Conservation (phyloP, 2,797 vertebrate genomes). For the Ispidina lecontei region DNA sequence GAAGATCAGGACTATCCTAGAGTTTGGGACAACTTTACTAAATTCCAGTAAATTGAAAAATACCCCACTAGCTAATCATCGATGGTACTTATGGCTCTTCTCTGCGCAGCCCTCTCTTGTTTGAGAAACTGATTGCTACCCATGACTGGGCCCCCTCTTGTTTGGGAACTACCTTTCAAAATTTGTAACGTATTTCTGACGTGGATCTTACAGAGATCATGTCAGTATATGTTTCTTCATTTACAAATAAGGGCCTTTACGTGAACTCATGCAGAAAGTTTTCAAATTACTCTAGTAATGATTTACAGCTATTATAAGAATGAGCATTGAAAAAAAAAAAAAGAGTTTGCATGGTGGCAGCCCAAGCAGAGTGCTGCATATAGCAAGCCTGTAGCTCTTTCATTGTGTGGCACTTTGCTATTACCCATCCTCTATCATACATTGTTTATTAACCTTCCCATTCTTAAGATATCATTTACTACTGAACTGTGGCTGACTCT, state of each 20-base stretch:
- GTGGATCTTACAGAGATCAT: not conserved
- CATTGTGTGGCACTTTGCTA: not conserved
- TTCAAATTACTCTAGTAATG: not conserved
- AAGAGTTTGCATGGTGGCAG: not conserved
- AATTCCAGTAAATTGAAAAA: not conserved
- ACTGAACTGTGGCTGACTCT: conserved; percentile 35
- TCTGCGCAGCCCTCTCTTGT: not conserved
- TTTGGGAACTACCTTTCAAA: not conserved
- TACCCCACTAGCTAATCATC: not conserved
- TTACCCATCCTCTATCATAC: conserved; percentile 1
- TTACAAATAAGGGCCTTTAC: not conserved
- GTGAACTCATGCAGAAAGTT: not conserved
- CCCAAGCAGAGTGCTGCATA: not conserved
- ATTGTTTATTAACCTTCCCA: conserved; percentile 40
- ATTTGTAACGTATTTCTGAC: not conserved
- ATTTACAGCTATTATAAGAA: not conserved
- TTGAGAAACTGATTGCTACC: not conserved
- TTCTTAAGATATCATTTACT: conserved; percentile 44
- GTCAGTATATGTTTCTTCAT: not conserved
- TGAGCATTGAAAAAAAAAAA: not conserved
- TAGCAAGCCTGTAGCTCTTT: not conserved
- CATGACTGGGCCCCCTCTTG: not conserved
- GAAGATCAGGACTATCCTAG: not conserved
- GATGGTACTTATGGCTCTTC: not conserved
- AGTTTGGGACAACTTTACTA: not conserved